A percentile compares a stretch with the other conserved stretches of the same genome.
Conservation (phyloP, 2,888 invertebrate species). For the Flexamia atlantica region DNA sequence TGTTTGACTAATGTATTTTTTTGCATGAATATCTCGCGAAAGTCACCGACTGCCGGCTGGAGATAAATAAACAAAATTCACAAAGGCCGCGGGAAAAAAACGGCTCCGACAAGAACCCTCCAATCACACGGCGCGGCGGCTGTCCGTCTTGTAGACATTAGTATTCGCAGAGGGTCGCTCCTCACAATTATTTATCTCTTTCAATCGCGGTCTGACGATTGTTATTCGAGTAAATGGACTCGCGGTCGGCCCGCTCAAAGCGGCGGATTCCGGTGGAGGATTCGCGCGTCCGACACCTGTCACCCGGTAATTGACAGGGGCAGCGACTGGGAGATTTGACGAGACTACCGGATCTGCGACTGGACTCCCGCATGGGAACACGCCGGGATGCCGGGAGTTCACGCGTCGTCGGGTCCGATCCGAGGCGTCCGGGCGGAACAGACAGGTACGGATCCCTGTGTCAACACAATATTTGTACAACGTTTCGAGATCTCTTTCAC, state of each 20-base stretch:
- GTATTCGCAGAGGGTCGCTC: conserved; percentile 46
- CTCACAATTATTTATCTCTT: conserved; percentile 53
- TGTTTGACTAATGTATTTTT: too few relatives aligned
- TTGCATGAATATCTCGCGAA: too few relatives aligned
- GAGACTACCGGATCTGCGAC: conserved; percentile 1
- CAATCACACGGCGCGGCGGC: conserved; percentile 18
- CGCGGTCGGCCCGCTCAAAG: conserved; percentile 32
- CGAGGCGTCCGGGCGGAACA: neutral
- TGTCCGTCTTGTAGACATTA: conserved; percentile 50
- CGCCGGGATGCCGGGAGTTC: neutral
- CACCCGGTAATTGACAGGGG: conserved; percentile 47
- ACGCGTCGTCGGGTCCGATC: conserved; percentile 24
- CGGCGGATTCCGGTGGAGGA: conserved; percentile 38
- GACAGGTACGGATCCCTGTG: neutral
- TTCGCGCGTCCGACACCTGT: conserved; percentile 45
- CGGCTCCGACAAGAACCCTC: neutral
- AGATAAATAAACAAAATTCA: too few relatives aligned
- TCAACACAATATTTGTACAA: conserved; percentile 53
- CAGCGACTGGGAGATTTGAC: conserved; percentile 3
- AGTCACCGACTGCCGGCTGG: too few relatives aligned
- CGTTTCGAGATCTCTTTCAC: conserved; percentile 58
- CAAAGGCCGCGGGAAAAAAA: too few relatives aligned
- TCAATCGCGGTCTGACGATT: conserved; percentile 47
- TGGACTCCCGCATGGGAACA: conserved; percentile 41
- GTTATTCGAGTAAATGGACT: conserved; percentile 59